Evolutionary conservation across 2,113 vertebrate genomes (phyloP), one percentile per base, ranked within the genome.

Genomic region (Hassar affinis): DNA sequence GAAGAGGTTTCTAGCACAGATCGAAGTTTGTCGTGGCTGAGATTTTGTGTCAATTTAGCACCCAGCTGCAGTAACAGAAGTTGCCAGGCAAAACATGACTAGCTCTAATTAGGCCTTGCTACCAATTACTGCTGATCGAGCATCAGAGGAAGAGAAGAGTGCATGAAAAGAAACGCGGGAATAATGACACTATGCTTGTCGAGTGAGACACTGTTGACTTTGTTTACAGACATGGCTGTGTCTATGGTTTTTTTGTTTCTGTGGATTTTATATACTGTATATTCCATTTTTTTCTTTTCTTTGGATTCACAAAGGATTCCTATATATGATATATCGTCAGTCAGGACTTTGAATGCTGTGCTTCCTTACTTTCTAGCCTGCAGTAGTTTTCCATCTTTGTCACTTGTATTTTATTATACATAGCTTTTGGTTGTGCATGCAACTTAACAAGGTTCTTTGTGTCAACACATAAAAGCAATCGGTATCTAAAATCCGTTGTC

Each of bases 31-130:
- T 88, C 84, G 86, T 90, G 88, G 88, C 91, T 84, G 80, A 91
- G 92, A 93, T 93, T 93, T 91, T 90, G 90, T 93, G 93, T 93
- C 91, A 91, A 91, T 93, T 93, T 93, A 88, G 90, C 90, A 90
- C 90, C 90, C 92, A 90, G 90, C 90, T 92, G 91, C 91, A 91
- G 90, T 80, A 87, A 89, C 74, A 84, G 77, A 88, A 87, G 89
- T 88, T 88, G 75, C 79, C 86, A 85, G 88, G 87, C 86, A 87
- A 42, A 92, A 90, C 91, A 93, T 89, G 89, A 92, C 92, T 89
- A 91, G 87, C 88, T 90, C 90, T 93, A 92, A 93, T 93, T 93
- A 93, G 92, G 91, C 89, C 90, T 84, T 88, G 90, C 88, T 90
- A 90, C 91, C 93, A 94, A 92, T 93, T 93, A 93, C 85, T 82